Base-by-base conservation (phyloP, 2,797 vertebrate species). In the Arremon brunneinucha region DNA sequence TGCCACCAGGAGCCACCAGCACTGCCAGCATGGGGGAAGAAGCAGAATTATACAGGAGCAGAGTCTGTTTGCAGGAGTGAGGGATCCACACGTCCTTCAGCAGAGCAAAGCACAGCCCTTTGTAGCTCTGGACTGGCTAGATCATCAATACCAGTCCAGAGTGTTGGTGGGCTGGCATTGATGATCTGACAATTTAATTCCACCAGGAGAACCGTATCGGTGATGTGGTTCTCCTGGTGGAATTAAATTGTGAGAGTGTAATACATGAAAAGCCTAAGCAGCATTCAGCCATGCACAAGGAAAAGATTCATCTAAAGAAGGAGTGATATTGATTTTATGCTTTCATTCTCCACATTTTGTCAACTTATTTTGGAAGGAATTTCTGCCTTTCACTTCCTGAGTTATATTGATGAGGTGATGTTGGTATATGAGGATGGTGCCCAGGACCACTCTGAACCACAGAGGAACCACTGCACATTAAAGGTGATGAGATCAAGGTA, bases 81-180 rank as follows among this genome's bases (percentile, higher is more conserved):
- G 12, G 37, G 60, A 35, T n/a, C 27, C 59, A n/a, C 27, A 21
- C 0, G 3, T 53, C 65, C 78, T 65, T 27, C 30, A 37, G 37
- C 47, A 71, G 41, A 75, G 14, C 19, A 70, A 37, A 57, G n/a
- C 3, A 16, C 67, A 75, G 41, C n/a, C n/a, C 19, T n/a, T 63
- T 0, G 11, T 2, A 43, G 74, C 34, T 62, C 65, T 41, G 0
- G 0, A 4, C 8, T 22, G 2, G 4, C 14, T 9, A n/a, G 52
- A n/a, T 32, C 28, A 28, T 1, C 11, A 39, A 5, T 2, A 24
- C 4, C 50, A 32, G 69, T 32, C 62, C n/a, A 14, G 65, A 19
- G 53, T 3, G 24, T 7, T 55, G 83, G 63, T 43, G 43, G 43
- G 43, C 18, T 43, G 43, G 43, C 19, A 43, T 43, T 43, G 43